phyloP scores from a whole-genome alignment of 2,888 invertebrate genomes.

The Ligdia adustata region DNA sequence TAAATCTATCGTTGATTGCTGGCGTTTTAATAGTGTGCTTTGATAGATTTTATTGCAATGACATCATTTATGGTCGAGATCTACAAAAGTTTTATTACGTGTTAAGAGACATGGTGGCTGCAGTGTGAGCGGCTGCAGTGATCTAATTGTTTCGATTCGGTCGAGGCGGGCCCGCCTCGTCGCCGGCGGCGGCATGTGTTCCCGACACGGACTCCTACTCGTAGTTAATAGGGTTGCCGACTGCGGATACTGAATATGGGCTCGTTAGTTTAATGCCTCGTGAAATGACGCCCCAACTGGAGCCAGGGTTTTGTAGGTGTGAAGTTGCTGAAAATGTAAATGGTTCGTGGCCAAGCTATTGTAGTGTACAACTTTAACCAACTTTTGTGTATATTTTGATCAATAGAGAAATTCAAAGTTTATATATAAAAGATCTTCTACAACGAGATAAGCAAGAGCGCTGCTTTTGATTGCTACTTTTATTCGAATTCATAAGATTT shows the following conservation, averaged over 20 bases:
- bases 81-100: constrained; percentile 54
- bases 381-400: too few relatives aligned
- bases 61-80: constrained; percentile 34
- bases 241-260: constrained; percentile 47
- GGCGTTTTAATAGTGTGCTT: constrained; percentile 29
- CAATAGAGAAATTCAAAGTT: too few relatives aligned
- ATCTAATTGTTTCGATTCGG: constrained; percentile 71
- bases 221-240: constrained; percentile 63
- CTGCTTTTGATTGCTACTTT: constrained; percentile 9
- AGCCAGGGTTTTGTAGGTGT: constrained; percentile 31
- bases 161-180: constrained; percentile 58
- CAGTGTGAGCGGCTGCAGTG: constrained; percentile 50
- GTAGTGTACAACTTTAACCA: constrained; percentile 8
- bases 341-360: not conserved
- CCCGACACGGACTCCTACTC: constrained; percentile 37
- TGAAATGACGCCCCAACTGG: constrained; percentile 47
- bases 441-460: not conserved
- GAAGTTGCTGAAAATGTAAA: constrained; percentile 33
- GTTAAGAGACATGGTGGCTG: constrained; percentile 44
- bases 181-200: constrained; percentile 50
- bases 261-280: constrained; percentile 54
- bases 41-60: constrained; percentile 34
- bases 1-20: constrained; percentile 34
- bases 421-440: not conserved
- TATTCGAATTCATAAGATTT: not conserved